These are phyloP conservation scores for Agrilus planipennis DNA, from an alignment of 1,140 invertebrate genomes.

Conservation along the genomic window DNA sequence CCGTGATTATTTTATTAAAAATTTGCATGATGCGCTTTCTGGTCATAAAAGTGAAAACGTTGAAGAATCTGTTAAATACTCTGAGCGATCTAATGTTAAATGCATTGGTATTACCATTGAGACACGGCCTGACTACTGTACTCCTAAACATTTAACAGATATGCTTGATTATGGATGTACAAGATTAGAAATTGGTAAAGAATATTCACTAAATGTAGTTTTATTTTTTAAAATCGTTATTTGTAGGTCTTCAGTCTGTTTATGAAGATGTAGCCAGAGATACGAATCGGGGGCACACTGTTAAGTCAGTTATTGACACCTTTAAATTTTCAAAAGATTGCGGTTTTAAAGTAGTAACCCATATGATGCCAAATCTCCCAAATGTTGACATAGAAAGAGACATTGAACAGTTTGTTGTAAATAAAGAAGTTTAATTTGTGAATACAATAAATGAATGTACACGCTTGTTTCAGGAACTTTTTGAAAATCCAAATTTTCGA, in stretches of 20 bases:
- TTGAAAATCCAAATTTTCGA: slow-evolving; percentile 95
- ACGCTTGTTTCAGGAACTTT: slow-evolving; percentile 85
- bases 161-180: slow-evolving; percentile 94
- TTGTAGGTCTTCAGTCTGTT: slow-evolving; percentile 84
- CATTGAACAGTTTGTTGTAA: slow-evolving; percentile 86
- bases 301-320: slow-evolving; percentile 90
- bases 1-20: slow-evolving; percentile 96
- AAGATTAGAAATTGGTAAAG: slow-evolving; percentile 34
- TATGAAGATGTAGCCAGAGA: slow-evolving; percentile 98
- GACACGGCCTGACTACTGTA: slow-evolving; percentile 96
- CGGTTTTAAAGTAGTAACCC: slow-evolving; percentile 97
- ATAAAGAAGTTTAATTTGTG: no score
- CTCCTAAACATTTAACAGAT: slow-evolving; percentile 91
- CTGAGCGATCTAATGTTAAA: slow-evolving; percentile 87
- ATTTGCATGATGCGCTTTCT: slow-evolving; percentile 95
- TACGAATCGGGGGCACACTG: slow-evolving; percentile 91
- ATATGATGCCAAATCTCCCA: slow-evolving; percentile 99
- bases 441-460: no score
- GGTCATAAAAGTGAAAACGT: slow-evolving; percentile 87
- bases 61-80: slow-evolving; percentile 91
- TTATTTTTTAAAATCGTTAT: neutral
- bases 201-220: slow-evolving; percentile 1
- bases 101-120: slow-evolving; percentile 99
- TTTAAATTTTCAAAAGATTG: slow-evolving; percentile 97
- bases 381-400: slow-evolving; percentile 96